Conservation (phyloP, 1,140 invertebrate genomes). For the Popillia japonica region DNA sequence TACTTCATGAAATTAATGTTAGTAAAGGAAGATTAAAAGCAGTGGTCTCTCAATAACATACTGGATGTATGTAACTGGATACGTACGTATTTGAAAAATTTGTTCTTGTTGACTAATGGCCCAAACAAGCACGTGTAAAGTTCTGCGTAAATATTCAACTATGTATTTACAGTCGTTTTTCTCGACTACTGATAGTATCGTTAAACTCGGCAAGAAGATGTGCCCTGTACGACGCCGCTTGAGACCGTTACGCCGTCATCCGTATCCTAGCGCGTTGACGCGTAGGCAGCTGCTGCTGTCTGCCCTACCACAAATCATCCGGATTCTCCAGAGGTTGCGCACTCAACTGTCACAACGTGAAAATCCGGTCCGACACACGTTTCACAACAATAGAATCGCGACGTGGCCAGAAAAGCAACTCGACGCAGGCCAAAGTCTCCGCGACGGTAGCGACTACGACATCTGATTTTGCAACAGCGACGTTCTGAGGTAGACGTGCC, state of each 20-base stretch:
- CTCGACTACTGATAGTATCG: neutral
- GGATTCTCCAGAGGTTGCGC: slow-evolving; percentile 43
- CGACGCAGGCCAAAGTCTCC: slow-evolving; percentile 40
- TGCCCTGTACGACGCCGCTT: slow-evolving; percentile 30
- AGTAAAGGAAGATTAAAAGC: too few species aligned
- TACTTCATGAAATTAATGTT: too few species aligned
- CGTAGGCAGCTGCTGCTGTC: slow-evolving; percentile 5
- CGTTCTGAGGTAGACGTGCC: neutral
- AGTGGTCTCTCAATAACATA: too few species aligned
- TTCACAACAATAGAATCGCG: slow-evolving; percentile 59
- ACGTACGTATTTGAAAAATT: too few species aligned
- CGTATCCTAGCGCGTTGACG: neutral
- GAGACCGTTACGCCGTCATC: neutral
- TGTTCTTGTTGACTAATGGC: too few species aligned
- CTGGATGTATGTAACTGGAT: too few species aligned
- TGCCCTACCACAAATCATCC: slow-evolving; percentile 53
- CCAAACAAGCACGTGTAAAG: too few species aligned
- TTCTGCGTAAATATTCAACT: neutral
- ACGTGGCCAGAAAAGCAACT: slow-evolving; percentile 58
- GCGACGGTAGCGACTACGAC: neutral
- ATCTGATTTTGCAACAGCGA: neutral
- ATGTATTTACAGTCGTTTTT: neutral
- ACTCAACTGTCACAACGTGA: slow-evolving; percentile 57
- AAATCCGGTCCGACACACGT: slow-evolving; percentile 58
- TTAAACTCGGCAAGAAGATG: slow-evolving; percentile 22